Base-by-base conservation (phyloP, 2,888 invertebrate genomes). In the Aethes cnicana region DNA sequence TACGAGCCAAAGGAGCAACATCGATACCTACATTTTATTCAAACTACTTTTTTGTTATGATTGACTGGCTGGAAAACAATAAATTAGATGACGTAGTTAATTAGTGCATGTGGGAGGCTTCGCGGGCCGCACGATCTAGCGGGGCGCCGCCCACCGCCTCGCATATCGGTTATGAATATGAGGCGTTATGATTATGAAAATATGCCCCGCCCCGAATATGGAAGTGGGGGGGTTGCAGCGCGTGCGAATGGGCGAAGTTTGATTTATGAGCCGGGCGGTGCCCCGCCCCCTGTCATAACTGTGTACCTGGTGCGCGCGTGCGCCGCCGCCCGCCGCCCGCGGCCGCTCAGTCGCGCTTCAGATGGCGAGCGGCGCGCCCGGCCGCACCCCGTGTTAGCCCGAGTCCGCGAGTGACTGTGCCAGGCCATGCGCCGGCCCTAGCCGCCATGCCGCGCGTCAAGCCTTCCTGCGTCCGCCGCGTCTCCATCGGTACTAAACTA, bases 201-300 rank as follows among this genome's bases (percentile, higher is more conserved):
- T 89, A 89, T 89, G 89, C 90, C 81, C 90, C 90, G 90, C 90
- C 90, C 87, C 81, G 83, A 86, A 89, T 90, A 90, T 90, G 86
- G 90, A 90, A 86, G 90, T 89, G 84, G 91, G 91, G 91, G 89
- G 91, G 86, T 84, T 80, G 89, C 84, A 87, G 88, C 92, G 92
- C 92, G 92, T 92, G 91, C 90, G 90, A 89, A 90, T 88, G 89
- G 90, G 85, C 88, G 85, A 89, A 88, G 91, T 92, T 91, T 92
- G 92, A 92, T 92, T 92, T 92, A 92, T 92, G 92, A 92, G 91
- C 84, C 84, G 78, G 79, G 84, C 84, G 81, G 83, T 90, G 90
- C 91, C 77, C 92, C 92, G 91, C 92, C 92, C 77, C 91, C 91
- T 92, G 92, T 92, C 92, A 92, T 93, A 93, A 92, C 91, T 90